These are phyloP conservation scores for Nannoperca australis DNA, from an alignment of 2,797 vertebrate species.

Conservation along the genomic window DNA sequence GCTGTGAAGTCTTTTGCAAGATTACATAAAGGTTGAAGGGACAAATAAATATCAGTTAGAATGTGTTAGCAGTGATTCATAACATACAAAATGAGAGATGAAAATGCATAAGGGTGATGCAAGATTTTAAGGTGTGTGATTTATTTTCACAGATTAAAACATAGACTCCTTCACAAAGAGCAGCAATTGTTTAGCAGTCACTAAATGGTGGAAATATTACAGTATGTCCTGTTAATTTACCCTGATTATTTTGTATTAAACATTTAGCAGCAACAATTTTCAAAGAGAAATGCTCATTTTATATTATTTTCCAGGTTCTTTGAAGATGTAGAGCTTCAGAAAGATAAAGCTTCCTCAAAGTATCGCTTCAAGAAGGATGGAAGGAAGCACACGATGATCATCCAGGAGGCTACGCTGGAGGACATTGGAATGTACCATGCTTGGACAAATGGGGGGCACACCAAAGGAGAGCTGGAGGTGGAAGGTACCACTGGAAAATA, in stretches of 20 bases:
- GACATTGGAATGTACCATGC: conserved; percentile 91
- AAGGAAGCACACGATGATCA: conserved; percentile 89
- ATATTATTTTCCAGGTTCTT: conserved; percentile 85
- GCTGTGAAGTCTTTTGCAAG: neutral
- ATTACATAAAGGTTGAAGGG: no score
- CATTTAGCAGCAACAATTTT: conserved; percentile 17
- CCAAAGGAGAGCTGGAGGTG: conserved; percentile 93
- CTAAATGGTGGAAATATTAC: neutral
- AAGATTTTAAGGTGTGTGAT: neutral
- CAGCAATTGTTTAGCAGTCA: neutral
- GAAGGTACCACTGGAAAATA: conserved; percentile 85
- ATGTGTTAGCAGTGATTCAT: neutral
- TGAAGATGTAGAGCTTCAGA: conserved; percentile 89
- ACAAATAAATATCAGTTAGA: neutral
- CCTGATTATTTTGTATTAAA: conserved; percentile 6
- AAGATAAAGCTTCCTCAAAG: conserved; percentile 81
- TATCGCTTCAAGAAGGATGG: conserved; percentile 94
- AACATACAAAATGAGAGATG: neutral
- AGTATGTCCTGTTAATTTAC: neutral
- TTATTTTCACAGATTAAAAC: neutral
- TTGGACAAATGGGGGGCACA: conserved; percentile 92
- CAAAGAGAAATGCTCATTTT: neutral
- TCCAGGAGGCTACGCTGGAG: conserved; percentile 87
- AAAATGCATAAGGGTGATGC: neutral
- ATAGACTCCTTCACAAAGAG: neutral